Base-by-base conservation (phyloP, 2,888 invertebrate genomes). In the Acronicta aceris region DNA sequence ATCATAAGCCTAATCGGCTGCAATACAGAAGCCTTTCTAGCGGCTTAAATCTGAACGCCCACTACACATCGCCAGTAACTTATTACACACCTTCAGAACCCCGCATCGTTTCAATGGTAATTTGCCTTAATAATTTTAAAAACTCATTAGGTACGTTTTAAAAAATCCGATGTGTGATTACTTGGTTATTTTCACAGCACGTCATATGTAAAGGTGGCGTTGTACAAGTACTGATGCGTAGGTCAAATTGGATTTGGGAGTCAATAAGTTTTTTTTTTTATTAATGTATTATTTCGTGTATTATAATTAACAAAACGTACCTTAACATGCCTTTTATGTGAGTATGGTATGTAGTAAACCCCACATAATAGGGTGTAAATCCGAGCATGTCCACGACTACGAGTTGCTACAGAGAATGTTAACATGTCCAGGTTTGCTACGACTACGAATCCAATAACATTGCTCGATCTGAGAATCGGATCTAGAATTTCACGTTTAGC, bases 101-200 rank as follows among this genome's bases (percentile, higher is more conserved):
- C 81, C 79, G 76, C 81, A 76, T 79, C 84, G 81, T 83, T 84
- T 81, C 81, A 72, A 84, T 84, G 82, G 89, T 87, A 89, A 92
- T 92, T 92, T 91, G 84, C 85, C 84, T 89, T 92, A 91, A 93
- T 92, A 91, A 90, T 91, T 89, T 88, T 85, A 82, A 89, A 89
- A 92, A 89, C 87, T 90, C 89, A 90, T 92, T 90, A 90, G 71
- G 74, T 70, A 78, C 81, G 82, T 81, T 86, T 84, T 81, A 85
- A 85, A n/a, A 85, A 86, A 81, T 78, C 66, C 56, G 71, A 79
- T 75, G 71, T 65, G 70, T 61, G 65, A 72, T 80, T 76, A 75
- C 62, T 55, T 53, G 38, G 65, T 71, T 71, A 70, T 71, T 78
- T 79, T 67, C 51, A 68, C 47, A 62, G 47, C 27, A 38, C 54